These are phyloP conservation scores for Catostomus latipinnis DNA, from an alignment of 2,797 vertebrate genomes.

Conservation along the genomic window DNA sequence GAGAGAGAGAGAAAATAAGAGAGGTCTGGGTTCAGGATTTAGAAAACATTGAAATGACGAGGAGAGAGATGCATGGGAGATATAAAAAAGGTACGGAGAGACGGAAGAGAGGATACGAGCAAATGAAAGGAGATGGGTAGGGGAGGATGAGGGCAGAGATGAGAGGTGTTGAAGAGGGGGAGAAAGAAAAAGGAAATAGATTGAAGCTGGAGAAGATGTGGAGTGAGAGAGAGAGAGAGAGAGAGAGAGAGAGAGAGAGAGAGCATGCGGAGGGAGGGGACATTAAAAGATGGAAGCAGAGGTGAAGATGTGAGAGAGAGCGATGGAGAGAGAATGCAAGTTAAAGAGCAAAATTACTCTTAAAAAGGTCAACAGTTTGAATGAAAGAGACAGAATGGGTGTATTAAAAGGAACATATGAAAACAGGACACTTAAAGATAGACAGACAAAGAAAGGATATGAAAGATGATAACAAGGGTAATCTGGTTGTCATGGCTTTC, in stretches of 20 bases:
- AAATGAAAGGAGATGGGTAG: slow-evolving; percentile 26
- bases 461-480: slow-evolving; percentile 9
- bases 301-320: slow-evolving; percentile 1
- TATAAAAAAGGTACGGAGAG: slow-evolving; percentile 6
- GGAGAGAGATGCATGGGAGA: slow-evolving; percentile 56
- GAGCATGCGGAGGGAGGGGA: slow-evolving; percentile 37
- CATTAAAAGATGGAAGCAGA: slow-evolving; percentile 32
- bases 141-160: slow-evolving; percentile 39
- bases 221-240: not conserved
- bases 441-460: not conserved
- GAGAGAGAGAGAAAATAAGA: slow-evolving; percentile 18
- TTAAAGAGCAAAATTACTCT: not conserved
- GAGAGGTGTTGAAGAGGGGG: slow-evolving; percentile 41
- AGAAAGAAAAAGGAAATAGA: slow-evolving; percentile 36
- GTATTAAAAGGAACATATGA: not conserved
- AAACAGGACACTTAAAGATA: not conserved
- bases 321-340: not conserved
- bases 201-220: slow-evolving; percentile 30
- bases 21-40: slow-evolving; percentile 36
- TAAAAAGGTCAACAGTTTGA: not conserved
- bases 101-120: slow-evolving; percentile 50
- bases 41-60: slow-evolving; percentile 37
- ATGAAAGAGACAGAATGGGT: not conserved
- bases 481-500: slow-evolving; percentile 75
- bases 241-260: slow-evolving; percentile 2